Evolutionary conservation across 1,140 invertebrate genomes (phyloP).

Genomic region (Bombus fervidus): DNA sequence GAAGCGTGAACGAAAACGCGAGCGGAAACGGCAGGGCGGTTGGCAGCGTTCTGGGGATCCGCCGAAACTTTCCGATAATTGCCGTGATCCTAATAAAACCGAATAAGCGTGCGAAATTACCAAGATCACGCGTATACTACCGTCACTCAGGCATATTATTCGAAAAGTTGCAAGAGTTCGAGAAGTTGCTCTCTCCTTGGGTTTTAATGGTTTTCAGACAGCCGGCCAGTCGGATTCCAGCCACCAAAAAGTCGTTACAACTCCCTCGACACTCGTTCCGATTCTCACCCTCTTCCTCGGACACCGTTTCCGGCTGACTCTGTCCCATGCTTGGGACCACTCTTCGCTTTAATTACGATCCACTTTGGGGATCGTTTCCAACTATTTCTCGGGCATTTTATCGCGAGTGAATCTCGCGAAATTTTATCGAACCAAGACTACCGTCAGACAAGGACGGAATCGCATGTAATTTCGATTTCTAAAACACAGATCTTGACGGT

Average conservation of each 20-base stretch:
- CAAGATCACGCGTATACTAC: slow-evolving; percentile 60
- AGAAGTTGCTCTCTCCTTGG: slow-evolving; percentile 64
- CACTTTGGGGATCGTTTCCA: slow-evolving; percentile 60
- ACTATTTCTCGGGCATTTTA: slow-evolving; percentile 61
- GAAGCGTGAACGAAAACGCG: neutral
- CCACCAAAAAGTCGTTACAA: slow-evolving; percentile 79
- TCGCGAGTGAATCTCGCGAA: neutral
- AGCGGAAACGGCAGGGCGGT: slow-evolving; percentile 47
- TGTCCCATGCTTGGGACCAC: slow-evolving; percentile 21
- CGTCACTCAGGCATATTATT: slow-evolving; percentile 73
- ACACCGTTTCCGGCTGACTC: slow-evolving; percentile 4
- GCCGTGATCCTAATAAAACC: slow-evolving; percentile 74
- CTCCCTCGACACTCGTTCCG: slow-evolving; percentile 34
- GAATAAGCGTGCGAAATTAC: slow-evolving; percentile 78
- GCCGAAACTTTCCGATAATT: slow-evolving; percentile 78
- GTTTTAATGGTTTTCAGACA: slow-evolving; percentile 78
- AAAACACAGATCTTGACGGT: neutral
- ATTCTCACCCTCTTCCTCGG: slow-evolving; percentile 29
- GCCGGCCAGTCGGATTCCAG: slow-evolving; percentile 64
- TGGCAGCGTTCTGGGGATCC: slow-evolving; percentile 32
- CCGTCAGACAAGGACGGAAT: neutral
- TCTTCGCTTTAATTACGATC: slow-evolving; percentile 70
- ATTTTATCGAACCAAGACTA: neutral
- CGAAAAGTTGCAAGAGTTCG: slow-evolving; percentile 65
- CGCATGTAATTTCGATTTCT: no score